Evolutionary conservation across 2,888 invertebrate genomes (phyloP).

Genomic region (Anodontia alba): DNA sequence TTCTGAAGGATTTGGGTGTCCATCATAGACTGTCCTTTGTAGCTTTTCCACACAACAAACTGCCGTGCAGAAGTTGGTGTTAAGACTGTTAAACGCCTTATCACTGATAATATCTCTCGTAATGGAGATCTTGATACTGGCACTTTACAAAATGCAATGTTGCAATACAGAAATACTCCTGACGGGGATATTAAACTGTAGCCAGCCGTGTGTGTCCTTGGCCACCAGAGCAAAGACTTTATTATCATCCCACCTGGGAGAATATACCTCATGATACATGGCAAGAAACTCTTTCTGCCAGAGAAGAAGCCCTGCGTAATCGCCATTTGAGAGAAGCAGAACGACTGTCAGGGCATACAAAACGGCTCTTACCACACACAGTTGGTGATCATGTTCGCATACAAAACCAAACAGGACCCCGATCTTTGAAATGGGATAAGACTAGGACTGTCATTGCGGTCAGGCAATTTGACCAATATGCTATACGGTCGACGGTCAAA

Average conservation of each 20-base stretch:
- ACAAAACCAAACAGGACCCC: no score
- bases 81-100: no score
- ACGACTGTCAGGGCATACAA: no score
- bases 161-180: slow-evolving; percentile 65
- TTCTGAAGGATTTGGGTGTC: slow-evolving; percentile 64
- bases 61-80: no score
- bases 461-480: no score
- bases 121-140: slow-evolving; percentile 16
- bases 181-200: slow-evolving; percentile 62
- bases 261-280: slow-evolving; percentile 61
- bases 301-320: slow-evolving; percentile 30
- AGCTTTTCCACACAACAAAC: slow-evolving; percentile 65
- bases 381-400: no score
- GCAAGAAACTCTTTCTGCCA: slow-evolving; percentile 39
- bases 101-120: no score
- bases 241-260: slow-evolving; percentile 58
- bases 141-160: slow-evolving; percentile 60
- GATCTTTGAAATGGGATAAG: no score
- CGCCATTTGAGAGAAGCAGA: slow-evolving; percentile 50
- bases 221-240: slow-evolving; percentile 39
- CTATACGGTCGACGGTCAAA: no score
- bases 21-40: slow-evolving; percentile 68
- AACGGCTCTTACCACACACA: no score
- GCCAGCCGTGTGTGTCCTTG: slow-evolving; percentile 35
- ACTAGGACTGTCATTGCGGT: no score